A percentile compares a stretch with the other conserved stretches of the same genome.
Evolutionary conservation across 2,113 vertebrate species (phyloP).

Genomic region (Oreocharis arfaki): DNA sequence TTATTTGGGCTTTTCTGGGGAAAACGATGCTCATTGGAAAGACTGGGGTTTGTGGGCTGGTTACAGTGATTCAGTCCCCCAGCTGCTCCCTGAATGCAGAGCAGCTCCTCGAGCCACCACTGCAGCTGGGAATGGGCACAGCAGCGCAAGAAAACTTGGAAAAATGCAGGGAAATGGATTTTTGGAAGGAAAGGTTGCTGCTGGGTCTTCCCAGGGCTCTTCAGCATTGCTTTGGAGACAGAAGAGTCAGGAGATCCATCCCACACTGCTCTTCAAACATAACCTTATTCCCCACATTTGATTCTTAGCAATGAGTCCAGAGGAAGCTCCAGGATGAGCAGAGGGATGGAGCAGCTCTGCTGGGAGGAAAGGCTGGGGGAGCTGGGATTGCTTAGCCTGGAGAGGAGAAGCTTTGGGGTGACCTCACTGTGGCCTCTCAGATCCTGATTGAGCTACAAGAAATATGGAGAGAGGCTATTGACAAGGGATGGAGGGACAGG

Average conservation of each 20-base stretch:
- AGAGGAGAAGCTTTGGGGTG: background rate
- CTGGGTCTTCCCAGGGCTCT: background rate
- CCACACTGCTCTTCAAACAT: background rate
- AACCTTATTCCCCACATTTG: background rate
- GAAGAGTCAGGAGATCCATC: background rate
- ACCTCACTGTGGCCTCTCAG: accelerated
- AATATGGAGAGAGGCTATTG: accelerated
- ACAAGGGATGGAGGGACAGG: accelerated
- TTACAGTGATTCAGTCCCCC: background rate
- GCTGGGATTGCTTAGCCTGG: background rate
- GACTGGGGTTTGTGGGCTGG: background rate
- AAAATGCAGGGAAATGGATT: background rate
- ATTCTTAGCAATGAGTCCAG: background rate
- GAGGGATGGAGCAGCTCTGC: background rate
- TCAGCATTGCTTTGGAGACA: background rate
- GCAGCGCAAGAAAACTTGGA: too few relatives aligned
- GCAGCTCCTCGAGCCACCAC: background rate
- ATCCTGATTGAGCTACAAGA: accelerated
- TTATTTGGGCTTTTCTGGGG: constrained; percentile 33
- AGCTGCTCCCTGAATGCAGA: background rate
- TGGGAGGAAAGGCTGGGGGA: background rate
- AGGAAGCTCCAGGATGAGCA: background rate
- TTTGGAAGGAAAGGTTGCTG: background rate
- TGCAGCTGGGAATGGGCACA: background rate
- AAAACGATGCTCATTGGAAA: background rate